Conservation (phyloP, 1,140 invertebrate species). For the Branchinecta lindahli region DNA sequence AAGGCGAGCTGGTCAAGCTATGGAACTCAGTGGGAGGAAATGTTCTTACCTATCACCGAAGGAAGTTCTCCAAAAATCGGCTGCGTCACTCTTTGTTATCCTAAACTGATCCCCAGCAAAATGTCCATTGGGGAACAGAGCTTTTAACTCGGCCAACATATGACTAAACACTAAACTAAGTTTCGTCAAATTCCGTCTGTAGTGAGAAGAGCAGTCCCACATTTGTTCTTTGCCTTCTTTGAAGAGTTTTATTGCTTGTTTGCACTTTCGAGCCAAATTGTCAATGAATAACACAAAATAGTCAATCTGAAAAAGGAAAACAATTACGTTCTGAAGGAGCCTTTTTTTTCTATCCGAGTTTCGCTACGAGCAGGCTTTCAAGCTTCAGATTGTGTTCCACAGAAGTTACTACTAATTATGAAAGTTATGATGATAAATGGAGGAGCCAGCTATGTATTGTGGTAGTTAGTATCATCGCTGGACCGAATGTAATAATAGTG, state of each 20-base stretch:
- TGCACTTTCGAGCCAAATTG: slow-evolving; percentile 94
- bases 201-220: slow-evolving; percentile 94
- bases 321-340: too few species aligned
- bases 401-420: too few species aligned
- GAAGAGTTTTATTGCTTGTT: slow-evolving; percentile 94
- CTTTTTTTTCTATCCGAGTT: too few species aligned
- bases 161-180: slow-evolving; percentile 97
- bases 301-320: slow-evolving; percentile 33
- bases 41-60: slow-evolving; percentile 81
- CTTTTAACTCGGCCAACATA: slow-evolving; percentile 97
- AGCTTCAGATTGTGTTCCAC: too few species aligned
- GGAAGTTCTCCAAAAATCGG: slow-evolving; percentile 91
- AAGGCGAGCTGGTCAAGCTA: too few species aligned
- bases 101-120: slow-evolving; percentile 94
- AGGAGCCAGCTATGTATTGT: too few species aligned
- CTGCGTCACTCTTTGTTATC: slow-evolving; percentile 97
- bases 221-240: slow-evolving; percentile 97
- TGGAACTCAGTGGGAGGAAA: too few species aligned
- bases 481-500: too few species aligned
- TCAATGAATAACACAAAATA: slow-evolving; percentile 97
- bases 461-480: too few species aligned
- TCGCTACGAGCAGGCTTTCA: too few species aligned
- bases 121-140: slow-evolving; percentile 86
- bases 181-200: slow-evolving; percentile 89
- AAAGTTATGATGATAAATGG: too few species aligned